A percentile compares a stretch with the other conserved stretches of the same genome.
phyloP scores from a whole-genome alignment of 2,888 invertebrate genomes.

The Pediacus dermestoides region DNA sequence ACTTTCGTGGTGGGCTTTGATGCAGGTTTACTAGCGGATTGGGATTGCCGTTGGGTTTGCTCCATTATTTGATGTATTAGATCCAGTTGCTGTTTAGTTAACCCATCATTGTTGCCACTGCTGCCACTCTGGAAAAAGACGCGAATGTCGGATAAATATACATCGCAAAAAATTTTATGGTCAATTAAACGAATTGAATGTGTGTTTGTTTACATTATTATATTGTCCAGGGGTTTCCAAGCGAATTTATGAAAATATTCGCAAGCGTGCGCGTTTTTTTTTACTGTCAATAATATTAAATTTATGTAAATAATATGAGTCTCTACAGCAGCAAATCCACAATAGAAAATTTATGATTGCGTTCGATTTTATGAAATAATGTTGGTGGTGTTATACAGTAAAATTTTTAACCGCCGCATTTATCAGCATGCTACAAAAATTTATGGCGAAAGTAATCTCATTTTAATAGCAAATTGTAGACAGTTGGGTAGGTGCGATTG shows the following conservation, averaged over 20 bases:
- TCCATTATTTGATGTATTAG: constrained; percentile 75
- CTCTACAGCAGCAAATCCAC: no score
- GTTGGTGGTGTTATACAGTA: no score
- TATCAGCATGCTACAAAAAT: constrained; percentile 12
- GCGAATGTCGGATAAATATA: background rate
- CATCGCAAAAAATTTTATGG: background rate
- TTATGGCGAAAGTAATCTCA: constrained; percentile 11
- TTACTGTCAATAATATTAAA: no score
- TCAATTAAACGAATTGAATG: no score
- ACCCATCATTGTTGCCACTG: constrained; percentile 60
- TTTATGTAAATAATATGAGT: no score
- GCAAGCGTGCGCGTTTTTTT: no score
- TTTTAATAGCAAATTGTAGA: constrained; percentile 13
- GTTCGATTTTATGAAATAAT: no score
- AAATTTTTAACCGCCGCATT: no score
- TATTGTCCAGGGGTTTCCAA: no score
- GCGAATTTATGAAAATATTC: no score
- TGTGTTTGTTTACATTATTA: no score
- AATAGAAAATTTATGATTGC: no score
- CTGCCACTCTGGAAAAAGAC: constrained; percentile 32
- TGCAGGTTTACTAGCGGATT: constrained; percentile 45
- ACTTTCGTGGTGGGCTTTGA: constrained; percentile 29
- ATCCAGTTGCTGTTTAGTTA: constrained; percentile 70
- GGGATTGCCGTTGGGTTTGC: constrained; percentile 61
- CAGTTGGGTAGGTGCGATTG: constrained; percentile 9